These are phyloP conservation scores for Crotalus viridis DNA, from an alignment of 2,113 vertebrate genomes.

Conservation along the genomic window DNA sequence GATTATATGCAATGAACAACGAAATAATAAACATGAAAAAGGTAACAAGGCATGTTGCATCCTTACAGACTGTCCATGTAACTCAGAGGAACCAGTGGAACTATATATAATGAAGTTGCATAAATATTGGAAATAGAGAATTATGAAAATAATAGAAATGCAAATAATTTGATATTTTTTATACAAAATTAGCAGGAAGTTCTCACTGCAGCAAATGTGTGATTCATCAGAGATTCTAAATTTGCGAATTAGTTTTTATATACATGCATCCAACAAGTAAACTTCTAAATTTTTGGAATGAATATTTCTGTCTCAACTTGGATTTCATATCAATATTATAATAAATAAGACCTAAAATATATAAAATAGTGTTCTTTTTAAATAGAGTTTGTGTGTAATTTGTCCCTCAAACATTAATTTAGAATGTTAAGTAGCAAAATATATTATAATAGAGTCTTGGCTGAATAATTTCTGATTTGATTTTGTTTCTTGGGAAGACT, in stretches of 20 bases:
- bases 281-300: background rate
- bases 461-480: background rate
- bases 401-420: background rate
- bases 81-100: background rate
- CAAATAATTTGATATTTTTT: background rate
- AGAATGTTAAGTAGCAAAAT: background rate
- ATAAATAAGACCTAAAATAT: background rate
- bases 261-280: background rate
- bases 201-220: background rate
- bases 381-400: background rate
- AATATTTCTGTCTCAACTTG: background rate
- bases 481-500: background rate
- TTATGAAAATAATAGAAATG: constrained; percentile 5
- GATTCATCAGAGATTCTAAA: background rate
- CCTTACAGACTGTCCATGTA: background rate
- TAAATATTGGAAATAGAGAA: background rate
- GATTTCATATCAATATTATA: background rate
- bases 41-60: background rate
- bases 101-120: background rate
- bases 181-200: background rate
- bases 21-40: background rate
- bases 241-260: background rate
- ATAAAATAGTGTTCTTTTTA: background rate
- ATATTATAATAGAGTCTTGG: background rate
- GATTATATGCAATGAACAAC: background rate